Evolutionary conservation across 2,797 vertebrate genomes (phyloP), one percentile per base, ranked within the genome.

Genomic region (Capromys pilorides): DNA sequence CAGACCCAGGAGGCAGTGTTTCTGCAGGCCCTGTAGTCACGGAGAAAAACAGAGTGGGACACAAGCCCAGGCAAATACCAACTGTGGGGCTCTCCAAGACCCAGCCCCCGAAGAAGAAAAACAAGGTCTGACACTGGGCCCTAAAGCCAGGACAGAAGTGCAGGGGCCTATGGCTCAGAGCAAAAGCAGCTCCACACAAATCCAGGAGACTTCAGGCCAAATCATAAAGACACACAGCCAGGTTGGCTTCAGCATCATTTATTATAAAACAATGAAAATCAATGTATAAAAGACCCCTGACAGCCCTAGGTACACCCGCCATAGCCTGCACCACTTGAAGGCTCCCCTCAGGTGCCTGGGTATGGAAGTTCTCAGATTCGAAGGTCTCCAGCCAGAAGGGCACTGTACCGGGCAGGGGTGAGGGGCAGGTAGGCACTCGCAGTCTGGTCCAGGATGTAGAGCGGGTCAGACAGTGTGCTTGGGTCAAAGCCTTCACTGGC

Each of bases 401-500:
- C 97, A 0, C 97, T 31, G 94, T 99, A 98, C 6, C 98, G 94
- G 41, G 88, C 54, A 5, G 64, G 51, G 2, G 98, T 98, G 22
- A 99, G 97, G 14, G 97, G 98, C 26, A 98, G 19, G 62, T 99
- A 99, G 83, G 98, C 96, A 24, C 97, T 97, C 24, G 97, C 93
- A 5, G 95, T 86, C 24, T 96, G 95, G 21, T 99, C 98, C 94
- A 99, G 97, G 77, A 99, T 93, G 66, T 98, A 99, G 0, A 99
- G 98, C 0, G 98, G 98, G 26, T 98, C 98, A 0, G 95, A 13
- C 41, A 98, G 96, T 0, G 11, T 1, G 0, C 92, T 54, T 0
- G 98, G 99, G 93, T 98, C 97, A 41, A 99, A 99, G 11, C 99
- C 99, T 36, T 99, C 98, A 36, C 96, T 96, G 0, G 99, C 98